phyloP scores from a whole-genome alignment of 2,888 invertebrate species.

The Dinocampus coccinellae region DNA sequence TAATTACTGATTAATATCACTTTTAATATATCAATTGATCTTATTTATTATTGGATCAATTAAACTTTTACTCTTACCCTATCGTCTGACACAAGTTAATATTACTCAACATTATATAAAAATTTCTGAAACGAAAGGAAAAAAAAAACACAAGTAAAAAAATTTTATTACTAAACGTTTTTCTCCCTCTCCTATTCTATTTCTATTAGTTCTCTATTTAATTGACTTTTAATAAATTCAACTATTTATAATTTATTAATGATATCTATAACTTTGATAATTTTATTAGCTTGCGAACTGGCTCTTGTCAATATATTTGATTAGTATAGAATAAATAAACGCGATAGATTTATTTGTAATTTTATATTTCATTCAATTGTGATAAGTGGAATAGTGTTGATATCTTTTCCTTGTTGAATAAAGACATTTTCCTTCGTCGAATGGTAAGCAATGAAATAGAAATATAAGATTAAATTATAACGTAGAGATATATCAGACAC shows the following conservation, averaged over 20 bases:
- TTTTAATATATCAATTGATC: no score
- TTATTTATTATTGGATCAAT: no score
- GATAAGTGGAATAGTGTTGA: conserved; percentile 60
- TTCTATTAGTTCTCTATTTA: no score
- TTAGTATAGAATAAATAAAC: neutral
- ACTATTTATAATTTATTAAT: neutral
- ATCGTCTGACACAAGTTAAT: neutral
- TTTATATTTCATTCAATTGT: conserved; percentile 52
- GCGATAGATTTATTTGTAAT: neutral
- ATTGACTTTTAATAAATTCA: no score
- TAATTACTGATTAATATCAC: no score
- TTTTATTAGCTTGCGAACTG: no score
- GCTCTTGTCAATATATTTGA: neutral
- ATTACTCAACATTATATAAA: neutral
- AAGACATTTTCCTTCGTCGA: conserved; percentile 63
- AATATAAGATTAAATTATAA: conserved; percentile 56
- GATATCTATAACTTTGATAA: neutral
- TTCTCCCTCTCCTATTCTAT: no score
- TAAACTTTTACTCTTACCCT: neutral
- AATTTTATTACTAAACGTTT: no score
- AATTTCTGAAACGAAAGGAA: neutral
- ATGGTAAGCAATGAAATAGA: conserved; percentile 65
- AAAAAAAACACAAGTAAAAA: neutral
- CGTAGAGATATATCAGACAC: conserved; percentile 24
- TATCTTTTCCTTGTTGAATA: conserved; percentile 65